These are phyloP conservation scores for Anguilla anguilla DNA, from an alignment of 2,797 vertebrate species.

Conservation along the genomic window DNA sequence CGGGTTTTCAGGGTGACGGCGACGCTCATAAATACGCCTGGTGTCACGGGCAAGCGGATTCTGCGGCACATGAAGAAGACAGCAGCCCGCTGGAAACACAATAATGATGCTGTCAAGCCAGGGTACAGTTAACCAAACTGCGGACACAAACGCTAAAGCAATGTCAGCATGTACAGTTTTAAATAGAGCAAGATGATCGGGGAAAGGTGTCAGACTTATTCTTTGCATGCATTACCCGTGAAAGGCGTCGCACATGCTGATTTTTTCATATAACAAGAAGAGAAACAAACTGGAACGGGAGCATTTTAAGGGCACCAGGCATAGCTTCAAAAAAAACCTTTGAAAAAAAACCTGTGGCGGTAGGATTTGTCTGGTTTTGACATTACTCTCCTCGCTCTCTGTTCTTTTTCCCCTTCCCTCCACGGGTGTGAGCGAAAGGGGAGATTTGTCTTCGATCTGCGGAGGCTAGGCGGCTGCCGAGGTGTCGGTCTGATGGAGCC, in stretches of 20 bases:
- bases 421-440: neutral
- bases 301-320: neutral
- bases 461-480: neutral
- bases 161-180: neutral
- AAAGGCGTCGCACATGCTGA: neutral
- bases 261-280: neutral
- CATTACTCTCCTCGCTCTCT: neutral
- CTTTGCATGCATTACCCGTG: neutral
- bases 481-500: slow-evolving; percentile 47
- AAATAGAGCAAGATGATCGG: neutral
- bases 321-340: no score
- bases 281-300: neutral
- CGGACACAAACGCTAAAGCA: neutral
- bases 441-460: neutral
- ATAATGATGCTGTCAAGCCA: neutral
- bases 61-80: neutral
- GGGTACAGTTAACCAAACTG: neutral
- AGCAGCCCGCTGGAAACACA: neutral
- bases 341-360: neutral
- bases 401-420: neutral
- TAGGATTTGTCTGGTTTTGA: neutral
- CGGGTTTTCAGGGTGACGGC: neutral
- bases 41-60: neutral
- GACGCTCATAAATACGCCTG: neutral
- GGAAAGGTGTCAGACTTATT: neutral